Evolutionary conservation across 2,888 invertebrate genomes (phyloP).

Genomic region (Trilocha varians): DNA sequence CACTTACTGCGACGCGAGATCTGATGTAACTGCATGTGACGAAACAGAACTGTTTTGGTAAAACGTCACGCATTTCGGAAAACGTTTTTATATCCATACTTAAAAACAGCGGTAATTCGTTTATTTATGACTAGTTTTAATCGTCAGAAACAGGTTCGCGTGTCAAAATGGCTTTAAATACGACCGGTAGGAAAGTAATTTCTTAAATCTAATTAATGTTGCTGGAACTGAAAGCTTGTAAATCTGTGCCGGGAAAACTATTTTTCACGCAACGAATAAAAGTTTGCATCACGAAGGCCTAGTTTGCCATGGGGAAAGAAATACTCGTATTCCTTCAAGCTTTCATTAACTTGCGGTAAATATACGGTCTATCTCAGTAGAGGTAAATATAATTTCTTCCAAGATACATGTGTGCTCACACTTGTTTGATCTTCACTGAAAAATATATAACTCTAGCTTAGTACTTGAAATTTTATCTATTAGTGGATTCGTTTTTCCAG

Average conservation of each 20-base stretch:
- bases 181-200: not conserved
- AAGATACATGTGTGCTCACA: too few species aligned
- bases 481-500: too few species aligned
- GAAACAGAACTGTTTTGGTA: slow-evolving; percentile 39
- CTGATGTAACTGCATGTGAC: slow-evolving; percentile 63
- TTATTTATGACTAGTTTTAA: not conserved
- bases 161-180: too few species aligned
- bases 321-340: not conserved
- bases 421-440: too few species aligned
- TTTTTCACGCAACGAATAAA: not conserved
- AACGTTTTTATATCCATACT: not conserved
- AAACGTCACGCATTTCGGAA: slow-evolving; percentile 31
- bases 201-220: not conserved
- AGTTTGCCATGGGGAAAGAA: too few species aligned
- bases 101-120: not conserved
- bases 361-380: too few species aligned
- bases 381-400: too few species aligned
- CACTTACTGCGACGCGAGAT: slow-evolving; percentile 34
- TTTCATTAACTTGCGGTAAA: not conserved
- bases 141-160: slow-evolving; percentile 7
- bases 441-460: too few species aligned
- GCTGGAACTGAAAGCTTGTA: not conserved
- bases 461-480: too few species aligned
- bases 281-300: not conserved
- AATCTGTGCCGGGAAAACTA: not conserved